These are phyloP conservation scores for Drosophila parvula DNA, from an alignment of 1,140 invertebrate genomes.

Conservation along the genomic window DNA sequence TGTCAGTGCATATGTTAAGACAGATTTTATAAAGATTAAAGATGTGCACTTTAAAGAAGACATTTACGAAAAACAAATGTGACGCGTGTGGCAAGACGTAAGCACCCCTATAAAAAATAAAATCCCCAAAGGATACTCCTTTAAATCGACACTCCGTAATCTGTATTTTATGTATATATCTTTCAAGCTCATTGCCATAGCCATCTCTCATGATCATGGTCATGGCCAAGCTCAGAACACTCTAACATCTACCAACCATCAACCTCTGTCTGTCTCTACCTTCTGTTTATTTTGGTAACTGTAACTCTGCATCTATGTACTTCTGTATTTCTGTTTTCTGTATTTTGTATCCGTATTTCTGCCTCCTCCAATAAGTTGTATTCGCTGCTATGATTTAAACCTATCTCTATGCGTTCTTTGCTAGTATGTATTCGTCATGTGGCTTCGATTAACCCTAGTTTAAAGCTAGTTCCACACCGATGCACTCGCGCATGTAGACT, in stretches of 20 bases:
- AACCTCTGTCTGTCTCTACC: slow-evolving; percentile 39
- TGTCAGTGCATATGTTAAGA: too few relatives aligned
- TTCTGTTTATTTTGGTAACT: slow-evolving; percentile 43
- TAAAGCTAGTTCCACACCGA: slow-evolving; percentile 30
- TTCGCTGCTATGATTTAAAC: slow-evolving; percentile 71
- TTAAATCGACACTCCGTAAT: slow-evolving; percentile 6
- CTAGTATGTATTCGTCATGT: slow-evolving; percentile 75
- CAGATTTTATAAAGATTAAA: too few relatives aligned
- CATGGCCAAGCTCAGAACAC: slow-evolving; percentile 28
- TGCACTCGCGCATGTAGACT: slow-evolving; percentile 58
- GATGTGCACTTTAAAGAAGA: too few relatives aligned
- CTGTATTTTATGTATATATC: slow-evolving; percentile 36
- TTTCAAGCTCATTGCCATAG: slow-evolving; percentile 46
- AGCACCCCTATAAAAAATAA: neutral
- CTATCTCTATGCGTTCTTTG: slow-evolving; percentile 75
- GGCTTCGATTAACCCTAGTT: slow-evolving; percentile 49
- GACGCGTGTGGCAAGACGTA: too few relatives aligned
- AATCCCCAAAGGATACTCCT: neutral
- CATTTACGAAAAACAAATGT: too few relatives aligned
- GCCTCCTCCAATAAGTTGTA: slow-evolving; percentile 55
- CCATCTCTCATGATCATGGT: slow-evolving; percentile 37
- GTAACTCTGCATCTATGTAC: slow-evolving; percentile 51
- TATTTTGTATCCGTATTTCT: slow-evolving; percentile 36
- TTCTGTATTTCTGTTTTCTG: slow-evolving; percentile 38
- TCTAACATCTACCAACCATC: slow-evolving; percentile 37